A percentile compares a stretch with the other conserved stretches of the same genome.
Conservation (phyloP, 2,888 invertebrate species). For the Diaperis boleti region DNA sequence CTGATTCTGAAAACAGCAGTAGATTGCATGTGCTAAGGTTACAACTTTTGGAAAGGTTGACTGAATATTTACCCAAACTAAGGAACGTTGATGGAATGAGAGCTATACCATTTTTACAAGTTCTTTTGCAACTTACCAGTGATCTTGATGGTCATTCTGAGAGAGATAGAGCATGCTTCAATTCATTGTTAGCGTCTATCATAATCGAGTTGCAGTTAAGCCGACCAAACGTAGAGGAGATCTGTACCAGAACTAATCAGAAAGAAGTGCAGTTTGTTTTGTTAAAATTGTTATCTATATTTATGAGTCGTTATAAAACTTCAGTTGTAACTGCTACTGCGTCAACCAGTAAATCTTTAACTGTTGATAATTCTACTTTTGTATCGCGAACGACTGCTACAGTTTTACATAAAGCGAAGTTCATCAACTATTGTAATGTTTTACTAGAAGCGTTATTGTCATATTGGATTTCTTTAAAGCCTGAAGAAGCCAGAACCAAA, state of each 20-base stretch:
- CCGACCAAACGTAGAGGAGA: constrained; percentile 68
- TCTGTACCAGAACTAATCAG: constrained; percentile 76
- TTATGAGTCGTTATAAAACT: constrained; percentile 82
- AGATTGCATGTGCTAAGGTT: constrained; percentile 77
- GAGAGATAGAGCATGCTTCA: constrained; percentile 81
- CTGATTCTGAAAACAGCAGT: constrained; percentile 63
- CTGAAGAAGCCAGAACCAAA: constrained; percentile 64
- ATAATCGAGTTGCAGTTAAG: constrained; percentile 80
- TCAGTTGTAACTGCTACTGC: constrained; percentile 48
- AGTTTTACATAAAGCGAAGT: constrained; percentile 76
- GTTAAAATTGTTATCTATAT: constrained; percentile 86
- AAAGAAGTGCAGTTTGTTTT: constrained; percentile 90
- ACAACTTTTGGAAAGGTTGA: constrained; percentile 79
- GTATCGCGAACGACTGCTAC: constrained; percentile 80
- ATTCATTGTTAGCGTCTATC: constrained; percentile 79
- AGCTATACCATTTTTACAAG: constrained; percentile 92
- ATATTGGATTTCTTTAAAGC: constrained; percentile 77
- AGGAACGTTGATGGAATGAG: constrained; percentile 84
- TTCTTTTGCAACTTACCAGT: constrained; percentile 88
- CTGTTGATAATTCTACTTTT: constrained; percentile 69
- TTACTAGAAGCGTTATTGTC: constrained; percentile 76
- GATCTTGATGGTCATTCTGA: constrained; percentile 90
- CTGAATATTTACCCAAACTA: constrained; percentile 82
- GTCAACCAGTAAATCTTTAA: constrained; percentile 15
- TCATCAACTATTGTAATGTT: constrained; percentile 80